Conservation (phyloP, 1,140 invertebrate species). For the Oreohelix idahoensis region DNA sequence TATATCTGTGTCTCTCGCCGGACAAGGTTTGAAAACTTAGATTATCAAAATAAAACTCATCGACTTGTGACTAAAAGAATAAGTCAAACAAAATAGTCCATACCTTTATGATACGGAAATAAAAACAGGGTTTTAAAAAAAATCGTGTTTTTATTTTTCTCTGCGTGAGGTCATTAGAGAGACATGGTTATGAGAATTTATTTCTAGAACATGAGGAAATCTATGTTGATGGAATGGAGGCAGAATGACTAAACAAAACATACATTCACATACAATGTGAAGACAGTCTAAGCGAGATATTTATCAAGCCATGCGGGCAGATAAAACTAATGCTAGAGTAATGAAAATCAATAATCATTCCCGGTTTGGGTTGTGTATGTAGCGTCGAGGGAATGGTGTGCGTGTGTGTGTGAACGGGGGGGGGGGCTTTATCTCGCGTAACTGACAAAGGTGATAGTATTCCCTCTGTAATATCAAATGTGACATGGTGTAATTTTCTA, state of each 20-base stretch:
- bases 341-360: background rate
- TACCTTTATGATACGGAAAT: no score
- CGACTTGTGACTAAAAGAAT: no score
- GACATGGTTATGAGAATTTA: background rate
- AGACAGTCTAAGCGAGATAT: background rate
- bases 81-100: no score
- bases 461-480: background rate
- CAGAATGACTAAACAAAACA: background rate
- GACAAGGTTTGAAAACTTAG: no score
- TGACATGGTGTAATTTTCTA: background rate
- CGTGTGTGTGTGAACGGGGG: no score
- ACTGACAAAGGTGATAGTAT: background rate
- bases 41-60: no score
- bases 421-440: background rate
- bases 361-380: background rate
- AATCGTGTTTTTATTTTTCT: no score
- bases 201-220: background rate
- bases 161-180: no score
- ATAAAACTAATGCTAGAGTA: background rate
- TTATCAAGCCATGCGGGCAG: constrained; percentile 2
- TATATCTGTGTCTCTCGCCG: no score
- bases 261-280: background rate
- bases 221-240: background rate
- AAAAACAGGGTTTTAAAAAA: no score
- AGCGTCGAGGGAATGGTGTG: no score